A percentile compares a stretch with the other conserved stretches of the same genome.
Evolutionary conservation across 2,888 invertebrate species (phyloP).

Genomic region (Thymelicus sylvestris): DNA sequence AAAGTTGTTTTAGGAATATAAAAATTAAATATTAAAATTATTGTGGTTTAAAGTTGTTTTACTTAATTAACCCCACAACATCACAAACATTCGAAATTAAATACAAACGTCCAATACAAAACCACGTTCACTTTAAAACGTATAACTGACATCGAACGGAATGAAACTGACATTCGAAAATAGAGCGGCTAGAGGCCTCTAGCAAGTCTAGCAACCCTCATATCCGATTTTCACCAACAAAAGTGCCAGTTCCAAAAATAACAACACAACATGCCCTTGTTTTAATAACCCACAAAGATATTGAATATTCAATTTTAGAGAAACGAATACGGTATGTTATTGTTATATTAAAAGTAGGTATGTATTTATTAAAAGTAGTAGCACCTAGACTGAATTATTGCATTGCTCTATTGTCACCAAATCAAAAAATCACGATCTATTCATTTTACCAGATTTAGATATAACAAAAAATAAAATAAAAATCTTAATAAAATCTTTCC

Average conservation of each 20-base stretch:
- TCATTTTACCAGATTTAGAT: too few species aligned
- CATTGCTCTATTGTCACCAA: too few species aligned
- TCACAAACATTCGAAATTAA: not conserved
- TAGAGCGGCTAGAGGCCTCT: slow-evolving; percentile 1
- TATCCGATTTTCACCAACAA: not conserved
- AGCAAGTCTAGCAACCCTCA: not conserved
- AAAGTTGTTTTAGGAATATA: too few species aligned
- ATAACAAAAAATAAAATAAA: too few species aligned
- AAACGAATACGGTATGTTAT: too few species aligned
- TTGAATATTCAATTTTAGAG: not conserved
- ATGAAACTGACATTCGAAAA: not conserved
- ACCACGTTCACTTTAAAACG: not conserved
- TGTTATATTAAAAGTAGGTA: too few species aligned
- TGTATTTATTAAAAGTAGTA: too few species aligned
- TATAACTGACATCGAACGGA: slow-evolving; percentile 3
- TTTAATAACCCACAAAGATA: not conserved
- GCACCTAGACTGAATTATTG: too few species aligned
- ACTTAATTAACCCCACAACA: not conserved
- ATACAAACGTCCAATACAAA: not conserved
- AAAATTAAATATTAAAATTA: too few species aligned
- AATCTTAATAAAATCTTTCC: too few species aligned
- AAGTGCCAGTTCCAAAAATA: not conserved
- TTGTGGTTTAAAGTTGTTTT: too few species aligned
- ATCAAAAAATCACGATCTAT: too few species aligned
- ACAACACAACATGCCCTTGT: not conserved